Percentiles rank a stretch among this genome's conserved stretches.
Evolutionary conservation across 2,113 vertebrate species (phyloP).

Genomic region (Pseudorasbora parva): DNA sequence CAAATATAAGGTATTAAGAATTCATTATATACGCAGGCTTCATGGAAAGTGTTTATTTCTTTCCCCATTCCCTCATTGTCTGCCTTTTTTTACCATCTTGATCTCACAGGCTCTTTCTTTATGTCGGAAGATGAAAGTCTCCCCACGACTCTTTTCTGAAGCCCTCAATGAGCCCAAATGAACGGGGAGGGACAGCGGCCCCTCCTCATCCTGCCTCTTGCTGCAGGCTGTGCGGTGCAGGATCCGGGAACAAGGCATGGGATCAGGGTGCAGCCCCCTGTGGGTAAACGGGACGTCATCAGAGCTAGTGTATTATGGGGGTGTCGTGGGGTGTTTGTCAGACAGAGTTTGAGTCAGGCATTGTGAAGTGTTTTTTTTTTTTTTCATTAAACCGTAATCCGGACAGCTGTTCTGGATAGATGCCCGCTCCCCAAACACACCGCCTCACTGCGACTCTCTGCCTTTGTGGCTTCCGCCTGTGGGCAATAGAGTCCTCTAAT

Average conservation of each 20-base stretch:
- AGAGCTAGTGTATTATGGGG: slow-evolving; percentile 63
- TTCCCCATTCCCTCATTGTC: slow-evolving; percentile 61
- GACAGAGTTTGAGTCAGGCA: slow-evolving; percentile 62
- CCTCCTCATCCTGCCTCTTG: slow-evolving; percentile 40
- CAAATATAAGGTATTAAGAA: not conserved
- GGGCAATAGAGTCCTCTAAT: slow-evolving; percentile 62
- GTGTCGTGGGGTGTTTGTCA: slow-evolving; percentile 64
- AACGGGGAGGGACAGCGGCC: slow-evolving; percentile 66
- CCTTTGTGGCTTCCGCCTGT: slow-evolving; percentile 46
- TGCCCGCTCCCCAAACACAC: slow-evolving; percentile 51
- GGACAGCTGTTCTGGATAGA: slow-evolving; percentile 75
- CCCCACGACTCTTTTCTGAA: slow-evolving; percentile 76
- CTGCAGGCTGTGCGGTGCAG: slow-evolving; percentile 29
- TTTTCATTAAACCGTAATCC: slow-evolving; percentile 76
- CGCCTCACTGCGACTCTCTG: slow-evolving; percentile 51
- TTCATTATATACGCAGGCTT: not conserved
- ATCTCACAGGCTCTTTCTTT: slow-evolving; percentile 60
- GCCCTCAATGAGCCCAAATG: slow-evolving; percentile 76
- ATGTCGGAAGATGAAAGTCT: slow-evolving; percentile 79
- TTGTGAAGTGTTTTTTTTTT: slow-evolving; percentile 49
- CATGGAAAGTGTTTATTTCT: slow-evolving; percentile 18
- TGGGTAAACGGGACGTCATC: slow-evolving; percentile 47
- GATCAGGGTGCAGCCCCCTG: slow-evolving; percentile 61
- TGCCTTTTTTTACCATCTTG: slow-evolving; percentile 52
- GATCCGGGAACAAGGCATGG: slow-evolving; percentile 56